These are phyloP conservation scores for Luehdorfia chinensis DNA, from an alignment of 1,140 invertebrate genomes.

Conservation along the genomic window DNA sequence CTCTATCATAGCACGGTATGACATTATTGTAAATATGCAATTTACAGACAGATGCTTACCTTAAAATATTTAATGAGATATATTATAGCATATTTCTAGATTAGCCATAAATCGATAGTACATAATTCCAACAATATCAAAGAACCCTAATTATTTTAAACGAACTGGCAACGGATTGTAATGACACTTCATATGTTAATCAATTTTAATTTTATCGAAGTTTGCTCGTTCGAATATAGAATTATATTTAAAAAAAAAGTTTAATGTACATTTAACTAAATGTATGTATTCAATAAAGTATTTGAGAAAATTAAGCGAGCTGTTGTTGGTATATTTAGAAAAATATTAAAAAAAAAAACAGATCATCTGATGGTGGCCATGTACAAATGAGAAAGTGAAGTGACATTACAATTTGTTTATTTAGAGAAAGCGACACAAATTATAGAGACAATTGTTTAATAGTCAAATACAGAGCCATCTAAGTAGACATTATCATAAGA, in stretches of 20 bases:
- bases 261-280: slow-evolving; percentile 67
- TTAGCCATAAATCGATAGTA: slow-evolving; percentile 73
- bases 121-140: slow-evolving; percentile 74
- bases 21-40: slow-evolving; percentile 62
- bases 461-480: slow-evolving; percentile 70
- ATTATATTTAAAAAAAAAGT: slow-evolving; percentile 70
- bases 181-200: slow-evolving; percentile 71
- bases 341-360: slow-evolving; percentile 72
- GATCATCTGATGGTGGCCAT: slow-evolving; percentile 76
- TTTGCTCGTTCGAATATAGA: slow-evolving; percentile 76
- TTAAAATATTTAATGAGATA: slow-evolving; percentile 62
- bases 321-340: slow-evolving; percentile 76
- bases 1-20: slow-evolving; percentile 48
- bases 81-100: slow-evolving; percentile 69
- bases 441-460: slow-evolving; percentile 72
- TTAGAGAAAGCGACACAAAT: slow-evolving; percentile 55
- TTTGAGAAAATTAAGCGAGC: slow-evolving; percentile 67
- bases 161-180: slow-evolving; percentile 31
- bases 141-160: slow-evolving; percentile 69
- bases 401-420: slow-evolving; percentile 46
- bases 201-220: slow-evolving; percentile 76
- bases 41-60: slow-evolving; percentile 61
- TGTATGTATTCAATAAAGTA: slow-evolving; percentile 66
- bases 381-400: slow-evolving; percentile 71
- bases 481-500: slow-evolving; percentile 56